Conservation (phyloP, 2,113 vertebrate genomes). For the rat (Rattus norvegicus) region DNA sequence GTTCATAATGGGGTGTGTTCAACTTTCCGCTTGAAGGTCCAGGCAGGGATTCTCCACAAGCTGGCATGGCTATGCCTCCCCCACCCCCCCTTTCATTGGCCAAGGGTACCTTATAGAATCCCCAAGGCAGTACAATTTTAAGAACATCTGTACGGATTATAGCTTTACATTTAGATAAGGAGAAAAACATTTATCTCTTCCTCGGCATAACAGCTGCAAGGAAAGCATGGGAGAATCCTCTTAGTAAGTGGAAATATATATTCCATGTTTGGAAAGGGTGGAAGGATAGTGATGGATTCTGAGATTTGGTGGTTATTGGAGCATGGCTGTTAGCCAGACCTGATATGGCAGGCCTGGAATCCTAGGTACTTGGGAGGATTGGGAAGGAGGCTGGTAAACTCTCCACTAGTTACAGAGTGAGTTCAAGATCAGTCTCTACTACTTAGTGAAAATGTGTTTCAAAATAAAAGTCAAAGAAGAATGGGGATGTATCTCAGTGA, state of each 20-base stretch:
- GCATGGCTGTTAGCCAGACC: background rate
- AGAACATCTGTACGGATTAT: background rate
- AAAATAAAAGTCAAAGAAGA: background rate
- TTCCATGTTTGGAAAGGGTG: background rate
- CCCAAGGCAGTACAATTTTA: background rate
- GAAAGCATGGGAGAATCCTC: background rate
- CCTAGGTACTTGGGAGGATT: background rate
- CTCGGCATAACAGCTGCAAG: background rate
- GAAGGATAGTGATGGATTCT: background rate
- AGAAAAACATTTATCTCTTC: background rate
- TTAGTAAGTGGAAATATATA: background rate
- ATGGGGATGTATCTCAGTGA: background rate
- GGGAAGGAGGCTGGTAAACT: background rate
- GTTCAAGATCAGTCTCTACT: background rate
- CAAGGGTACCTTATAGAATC: background rate
- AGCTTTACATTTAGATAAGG: background rate
- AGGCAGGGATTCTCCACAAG: background rate
- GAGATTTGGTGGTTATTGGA: background rate
- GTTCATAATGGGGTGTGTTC: background rate
- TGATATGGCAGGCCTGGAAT: background rate
- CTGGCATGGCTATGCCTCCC: background rate
- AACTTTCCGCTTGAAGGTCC: slow-evolving; percentile 44
- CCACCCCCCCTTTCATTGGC: background rate
- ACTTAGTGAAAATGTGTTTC: background rate
- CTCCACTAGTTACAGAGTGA: background rate